These are phyloP conservation scores for Heteropelma amictum DNA, from an alignment of 2,888 invertebrate genomes.

Conservation along the genomic window DNA sequence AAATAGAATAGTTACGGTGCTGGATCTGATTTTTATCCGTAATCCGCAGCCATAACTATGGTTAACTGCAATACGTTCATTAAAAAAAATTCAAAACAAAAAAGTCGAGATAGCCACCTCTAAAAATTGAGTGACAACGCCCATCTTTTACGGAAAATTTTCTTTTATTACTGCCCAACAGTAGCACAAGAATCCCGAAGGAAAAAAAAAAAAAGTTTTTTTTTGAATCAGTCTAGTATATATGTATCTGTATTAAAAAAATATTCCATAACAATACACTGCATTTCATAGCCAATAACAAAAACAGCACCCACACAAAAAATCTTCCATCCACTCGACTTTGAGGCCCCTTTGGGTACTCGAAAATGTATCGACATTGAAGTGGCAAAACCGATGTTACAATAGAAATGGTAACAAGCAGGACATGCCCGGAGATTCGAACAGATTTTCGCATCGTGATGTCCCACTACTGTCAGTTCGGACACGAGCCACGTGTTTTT, in stretches of 20 bases:
- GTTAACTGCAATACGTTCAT: too few species aligned
- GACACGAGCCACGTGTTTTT: conserved; percentile 42
- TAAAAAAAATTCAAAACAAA: too few species aligned
- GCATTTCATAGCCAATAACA: not conserved
- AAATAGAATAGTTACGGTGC: too few species aligned
- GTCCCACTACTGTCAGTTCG: conserved; percentile 3
- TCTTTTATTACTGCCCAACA: too few species aligned
- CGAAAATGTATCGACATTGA: conserved; percentile 22
- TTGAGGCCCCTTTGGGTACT: conserved; percentile 42
- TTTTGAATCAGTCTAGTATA: too few species aligned
- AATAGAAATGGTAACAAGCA: conserved; percentile 65
- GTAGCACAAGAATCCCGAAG: too few species aligned
- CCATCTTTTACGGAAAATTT: too few species aligned
- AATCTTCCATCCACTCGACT: conserved; percentile 39
- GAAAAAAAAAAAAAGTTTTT: too few species aligned
- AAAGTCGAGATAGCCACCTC: too few species aligned
- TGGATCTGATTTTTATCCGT: too few species aligned
- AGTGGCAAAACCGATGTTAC: conserved; percentile 33
- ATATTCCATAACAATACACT: conserved; percentile 6
- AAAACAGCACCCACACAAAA: conserved; percentile 13
- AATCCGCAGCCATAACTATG: too few species aligned
- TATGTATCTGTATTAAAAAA: not conserved
- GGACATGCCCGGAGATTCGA: conserved; percentile 58
- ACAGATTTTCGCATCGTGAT: conserved; percentile 51
- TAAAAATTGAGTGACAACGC: too few species aligned